Evolutionary conservation across 2,113 vertebrate genomes (phyloP), one percentile per base, ranked within the genome.

Genomic region (Chinchilla lanigera): DNA sequence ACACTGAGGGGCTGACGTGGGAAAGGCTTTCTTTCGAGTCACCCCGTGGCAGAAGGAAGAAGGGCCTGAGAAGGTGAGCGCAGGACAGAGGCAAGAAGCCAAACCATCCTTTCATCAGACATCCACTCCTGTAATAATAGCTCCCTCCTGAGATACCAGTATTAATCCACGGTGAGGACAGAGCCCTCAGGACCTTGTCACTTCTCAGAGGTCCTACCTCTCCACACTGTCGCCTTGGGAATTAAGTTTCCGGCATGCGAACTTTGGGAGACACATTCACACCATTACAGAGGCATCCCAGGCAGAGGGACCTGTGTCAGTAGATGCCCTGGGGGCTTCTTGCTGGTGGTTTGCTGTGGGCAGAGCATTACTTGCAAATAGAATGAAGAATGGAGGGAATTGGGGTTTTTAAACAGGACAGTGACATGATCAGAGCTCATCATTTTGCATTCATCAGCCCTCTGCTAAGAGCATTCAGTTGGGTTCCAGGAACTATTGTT

Each of bases 401-500:
- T 58, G 26, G n/a, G 26, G 54, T 14, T 50, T 83, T 71, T 67
- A 35, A 87, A 77, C 54, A 88, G 58, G 60, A 30, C 50, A 44
- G 16, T 71, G 47, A 33, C 4, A 1, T 44, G 58, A 50, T 63
- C 77, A 58, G n/a, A 81, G 78, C 80, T 84, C 44, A 63, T 80
- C 38, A 38, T 77, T 50, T 92, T 92, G 67, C 67, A 85, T 80
- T 86, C n/a, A 71, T 90, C 38, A 54, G 41, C 38, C 67, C 44
- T 85, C 52, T 54, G 69, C 19, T 33, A 22, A 90, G 69, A 95
- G 52, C 61, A 17, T 93, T 95, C 80, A 80, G 9, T 60, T 93
- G 85, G 81, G 22, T 92, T 90, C 94, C 63, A 63, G 73, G 83
- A 96, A 94, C 47, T 50, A 50, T 33, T 73, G 54, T 73, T 91